Conservation (phyloP, 2,113 vertebrate species). For the Dendropsophus ebraccatus region DNA sequence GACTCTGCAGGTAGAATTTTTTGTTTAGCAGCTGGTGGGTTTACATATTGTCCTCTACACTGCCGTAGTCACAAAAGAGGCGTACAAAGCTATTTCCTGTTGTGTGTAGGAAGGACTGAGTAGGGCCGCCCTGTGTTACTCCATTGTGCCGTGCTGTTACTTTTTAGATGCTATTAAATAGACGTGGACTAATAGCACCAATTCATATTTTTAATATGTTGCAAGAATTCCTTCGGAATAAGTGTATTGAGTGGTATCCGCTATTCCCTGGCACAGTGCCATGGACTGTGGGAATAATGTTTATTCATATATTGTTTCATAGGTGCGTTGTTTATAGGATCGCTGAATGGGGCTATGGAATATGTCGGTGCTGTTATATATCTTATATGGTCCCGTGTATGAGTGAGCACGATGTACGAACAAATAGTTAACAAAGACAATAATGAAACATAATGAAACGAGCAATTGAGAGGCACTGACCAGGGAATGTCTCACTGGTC, state of each 20-base stretch:
- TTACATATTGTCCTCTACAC: neutral
- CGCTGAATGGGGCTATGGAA: neutral
- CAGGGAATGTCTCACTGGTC: no score
- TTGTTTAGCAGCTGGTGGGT: neutral
- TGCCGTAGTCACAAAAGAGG: neutral
- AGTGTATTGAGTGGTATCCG: neutral
- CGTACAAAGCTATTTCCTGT: neutral
- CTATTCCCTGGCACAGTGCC: neutral
- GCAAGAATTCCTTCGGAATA: neutral
- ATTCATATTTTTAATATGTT: neutral
- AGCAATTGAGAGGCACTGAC: no score
- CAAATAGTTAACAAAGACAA: neutral
- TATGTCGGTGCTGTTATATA: neutral
- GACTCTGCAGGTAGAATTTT: neutral
- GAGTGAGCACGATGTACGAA: neutral
- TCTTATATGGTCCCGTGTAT: neutral
- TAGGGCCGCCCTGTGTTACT: neutral
- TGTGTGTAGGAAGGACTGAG: constrained; percentile 28
- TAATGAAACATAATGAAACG: no score
- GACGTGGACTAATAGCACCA: neutral
- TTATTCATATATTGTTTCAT: neutral
- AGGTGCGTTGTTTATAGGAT: neutral
- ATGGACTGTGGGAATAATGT: neutral
- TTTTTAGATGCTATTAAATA: neutral
- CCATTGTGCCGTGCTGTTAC: neutral